Conservation (phyloP, 2,113 vertebrate species). For the Pangasianodon hypophthalmus region DNA sequence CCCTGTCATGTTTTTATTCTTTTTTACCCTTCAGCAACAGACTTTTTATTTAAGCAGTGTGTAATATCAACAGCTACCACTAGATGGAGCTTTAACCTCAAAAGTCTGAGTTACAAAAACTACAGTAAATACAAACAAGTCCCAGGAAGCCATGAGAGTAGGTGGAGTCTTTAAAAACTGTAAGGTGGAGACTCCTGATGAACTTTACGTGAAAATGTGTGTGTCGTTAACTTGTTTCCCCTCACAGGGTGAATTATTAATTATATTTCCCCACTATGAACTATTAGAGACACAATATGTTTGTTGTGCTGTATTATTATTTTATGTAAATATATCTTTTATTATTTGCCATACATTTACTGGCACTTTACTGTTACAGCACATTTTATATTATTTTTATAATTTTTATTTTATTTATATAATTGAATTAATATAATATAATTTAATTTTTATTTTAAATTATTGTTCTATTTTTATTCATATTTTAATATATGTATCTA, state of each 20-base stretch:
- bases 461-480: neutral
- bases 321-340: too few relatives aligned
- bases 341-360: neutral
- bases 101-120: neutral
- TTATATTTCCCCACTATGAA: neutral
- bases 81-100: constrained; percentile 15
- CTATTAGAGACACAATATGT: neutral
- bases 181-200: too few relatives aligned
- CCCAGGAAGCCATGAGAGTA: neutral
- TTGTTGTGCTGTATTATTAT: too few relatives aligned
- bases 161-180: too few relatives aligned
- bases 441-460: too few relatives aligned
- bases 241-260: neutral
- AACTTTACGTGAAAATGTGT: too few relatives aligned
- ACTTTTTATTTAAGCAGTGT: neutral
- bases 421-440: too few relatives aligned
- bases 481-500: neutral
- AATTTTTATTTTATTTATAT: too few relatives aligned
- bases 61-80: neutral
- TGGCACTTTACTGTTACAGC: too few relatives aligned
- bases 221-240: too few relatives aligned
- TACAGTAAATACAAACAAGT: neutral
- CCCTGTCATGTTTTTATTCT: neutral
- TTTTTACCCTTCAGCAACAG: neutral
- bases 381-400: neutral